These are phyloP conservation scores for Mythimna pallens DNA, from an alignment of 2,888 invertebrate species.

Conservation along the genomic window DNA sequence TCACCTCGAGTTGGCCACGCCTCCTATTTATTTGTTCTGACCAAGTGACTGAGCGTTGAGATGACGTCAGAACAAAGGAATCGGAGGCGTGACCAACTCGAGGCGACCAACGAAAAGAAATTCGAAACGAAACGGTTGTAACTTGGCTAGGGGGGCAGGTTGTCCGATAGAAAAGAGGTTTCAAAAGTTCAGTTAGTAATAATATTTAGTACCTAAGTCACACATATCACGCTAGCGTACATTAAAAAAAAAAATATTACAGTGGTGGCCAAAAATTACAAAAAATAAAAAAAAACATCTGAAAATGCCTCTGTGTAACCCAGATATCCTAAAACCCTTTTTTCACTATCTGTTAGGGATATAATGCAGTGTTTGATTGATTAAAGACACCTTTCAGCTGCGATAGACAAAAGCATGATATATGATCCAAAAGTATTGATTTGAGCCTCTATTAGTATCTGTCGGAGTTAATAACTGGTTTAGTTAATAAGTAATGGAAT, in stretches of 20 bases:
- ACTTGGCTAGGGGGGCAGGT: too few relatives aligned
- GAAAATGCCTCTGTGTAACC: constrained; percentile 18
- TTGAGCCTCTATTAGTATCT: constrained; percentile 54
- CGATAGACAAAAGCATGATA: constrained; percentile 68
- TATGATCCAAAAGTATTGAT: constrained; percentile 61
- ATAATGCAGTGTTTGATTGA: constrained; percentile 60
- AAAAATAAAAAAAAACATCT: background rate
- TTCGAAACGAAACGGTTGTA: too few relatives aligned
- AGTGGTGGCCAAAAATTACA: background rate
- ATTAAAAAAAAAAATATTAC: too few relatives aligned
- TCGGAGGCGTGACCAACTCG: too few relatives aligned
- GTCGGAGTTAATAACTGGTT: constrained; percentile 37
- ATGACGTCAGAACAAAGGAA: too few relatives aligned
- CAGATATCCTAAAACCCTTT: constrained; percentile 27
- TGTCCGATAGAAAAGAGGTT: too few relatives aligned
- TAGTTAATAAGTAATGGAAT: background rate
- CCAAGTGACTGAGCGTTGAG: too few relatives aligned
- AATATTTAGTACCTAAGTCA: background rate
- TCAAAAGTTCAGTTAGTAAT: background rate
- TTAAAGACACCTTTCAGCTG: constrained; percentile 59
- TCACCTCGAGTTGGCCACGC: too few relatives aligned
- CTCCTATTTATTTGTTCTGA: too few relatives aligned
- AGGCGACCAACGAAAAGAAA: too few relatives aligned
- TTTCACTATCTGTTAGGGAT: constrained; percentile 34
- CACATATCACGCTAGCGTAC: background rate